Base-by-base conservation (phyloP, 2,113 vertebrate genomes). In the Chloropsis cyanopogon region DNA sequence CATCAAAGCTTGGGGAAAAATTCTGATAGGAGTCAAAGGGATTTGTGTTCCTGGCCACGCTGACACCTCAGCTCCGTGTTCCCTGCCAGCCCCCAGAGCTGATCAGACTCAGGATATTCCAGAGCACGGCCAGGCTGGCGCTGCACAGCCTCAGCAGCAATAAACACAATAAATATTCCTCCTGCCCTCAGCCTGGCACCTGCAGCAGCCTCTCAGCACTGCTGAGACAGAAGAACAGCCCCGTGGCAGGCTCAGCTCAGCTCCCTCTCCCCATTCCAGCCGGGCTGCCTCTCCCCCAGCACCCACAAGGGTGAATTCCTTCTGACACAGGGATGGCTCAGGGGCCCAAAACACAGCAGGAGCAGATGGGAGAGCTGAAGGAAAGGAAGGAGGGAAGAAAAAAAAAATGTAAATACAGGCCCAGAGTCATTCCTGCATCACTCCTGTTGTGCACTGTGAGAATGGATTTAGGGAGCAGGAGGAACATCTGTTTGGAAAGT, bases 331-430 rank as follows among this genome's bases (percentile, higher is more conserved):
- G 76, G 50, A 94, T 90, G 80, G 83, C 92, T 81, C 80, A 60
- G 41, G 68, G 85, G 88, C 71, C 60, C 54, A 7, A 66, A 93
- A 84, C 53, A 42, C 82, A 66, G 61, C 82, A 35, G 2, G 50
- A 80, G 39, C 92, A 95, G 92, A 94, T 92, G 86, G 92, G 64
- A 52, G 60, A 90, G 46, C 35, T 66, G 86, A 95, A 46, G 64
- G 59, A 42, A 70, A 49, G 69, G 37, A 50, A 44, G 70, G 39
- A 82, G 39, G 22, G 39, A 64, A 49, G 41, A 35, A 12, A 37
- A 19, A 19, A 53, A 66, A 76, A 91, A 50, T 4, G 39, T 35
- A 70, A 83, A 93, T 11, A 63, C 21, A 31, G 82, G 66, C 76
- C 60, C 54, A 88, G 94, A 90, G 69, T 59, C 57, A 37, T 46